phyloP scores from a whole-genome alignment of 2,113 vertebrate species.

The Cygnus buccinator region DNA sequence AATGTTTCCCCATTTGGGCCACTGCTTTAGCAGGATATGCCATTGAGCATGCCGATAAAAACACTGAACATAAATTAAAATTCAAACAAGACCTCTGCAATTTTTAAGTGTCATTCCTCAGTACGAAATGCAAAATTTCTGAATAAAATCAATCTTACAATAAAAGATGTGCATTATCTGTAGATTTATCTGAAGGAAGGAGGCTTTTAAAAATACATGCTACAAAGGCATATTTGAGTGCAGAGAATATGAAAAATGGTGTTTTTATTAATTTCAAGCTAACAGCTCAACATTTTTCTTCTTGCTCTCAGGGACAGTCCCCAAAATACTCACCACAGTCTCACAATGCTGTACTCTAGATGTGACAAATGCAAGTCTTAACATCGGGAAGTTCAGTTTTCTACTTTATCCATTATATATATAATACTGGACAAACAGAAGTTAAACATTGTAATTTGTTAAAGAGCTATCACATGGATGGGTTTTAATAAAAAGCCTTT shows the following conservation, averaged over 20 bases:
- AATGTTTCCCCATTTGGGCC: background rate
- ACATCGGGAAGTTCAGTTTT: background rate
- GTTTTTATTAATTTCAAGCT: background rate
- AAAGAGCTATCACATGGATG: background rate
- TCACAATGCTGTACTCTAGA: background rate
- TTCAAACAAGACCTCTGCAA: background rate
- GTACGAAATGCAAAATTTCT: background rate
- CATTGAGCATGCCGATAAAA: background rate
- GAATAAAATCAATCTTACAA: background rate
- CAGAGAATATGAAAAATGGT: background rate
- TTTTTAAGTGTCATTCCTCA: background rate
- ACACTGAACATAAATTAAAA: background rate
- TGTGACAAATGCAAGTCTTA: background rate
- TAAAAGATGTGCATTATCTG: rapidly evolving
- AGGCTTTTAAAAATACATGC: background rate
- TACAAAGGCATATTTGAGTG: background rate
- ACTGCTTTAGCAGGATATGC: background rate
- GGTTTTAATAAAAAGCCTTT: background rate
- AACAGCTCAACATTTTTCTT: background rate
- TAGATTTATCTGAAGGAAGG: background rate
- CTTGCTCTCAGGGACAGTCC: background rate
- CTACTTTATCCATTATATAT: background rate
- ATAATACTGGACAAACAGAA: background rate
- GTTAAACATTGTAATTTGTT: background rate
- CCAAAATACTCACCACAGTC: background rate